Percentiles rank a stretch among this genome's conserved stretches.
These are phyloP conservation scores for Apeltes quadracus DNA, from an alignment of 2,113 vertebrate species.

Conservation along the genomic window DNA sequence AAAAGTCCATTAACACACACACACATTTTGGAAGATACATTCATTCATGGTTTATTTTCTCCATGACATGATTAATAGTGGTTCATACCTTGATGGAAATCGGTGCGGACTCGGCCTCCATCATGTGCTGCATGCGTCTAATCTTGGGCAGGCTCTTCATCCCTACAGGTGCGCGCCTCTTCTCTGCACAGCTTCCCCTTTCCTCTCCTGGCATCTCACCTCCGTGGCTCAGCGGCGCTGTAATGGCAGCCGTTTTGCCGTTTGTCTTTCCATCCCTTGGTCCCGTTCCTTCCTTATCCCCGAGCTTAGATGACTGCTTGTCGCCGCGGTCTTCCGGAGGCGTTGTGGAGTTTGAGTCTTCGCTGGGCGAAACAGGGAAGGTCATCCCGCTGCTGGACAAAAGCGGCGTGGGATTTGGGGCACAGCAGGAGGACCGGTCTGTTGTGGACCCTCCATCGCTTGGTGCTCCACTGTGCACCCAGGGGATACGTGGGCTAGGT, in stretches of 20 bases:
- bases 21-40: not conserved
- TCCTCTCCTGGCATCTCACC: not conserved
- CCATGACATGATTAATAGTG: not conserved
- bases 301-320: not conserved
- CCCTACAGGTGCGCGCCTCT: not conserved
- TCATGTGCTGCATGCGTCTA: conserved; percentile 35
- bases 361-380: not conserved
- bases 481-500: conserved; percentile 21
- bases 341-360: not conserved
- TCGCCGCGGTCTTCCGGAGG: not conserved
- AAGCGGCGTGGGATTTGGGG: conserved; percentile 6
- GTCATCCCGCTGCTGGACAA: not conserved
- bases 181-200: not conserved
- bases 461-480: not conserved
- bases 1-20: not conserved
- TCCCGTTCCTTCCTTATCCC: not conserved
- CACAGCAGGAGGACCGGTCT: not conserved
- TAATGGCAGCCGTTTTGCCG: not conserved
- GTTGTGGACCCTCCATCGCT: not conserved
- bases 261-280: not conserved
- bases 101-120: conserved; percentile 18
- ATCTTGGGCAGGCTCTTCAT: conserved; percentile 40
- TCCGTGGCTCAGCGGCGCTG: not conserved
- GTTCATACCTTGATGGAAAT: conserved; percentile 63
- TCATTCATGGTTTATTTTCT: not conserved